Base-by-base conservation (phyloP, 2,888 invertebrate genomes). In the Mythimna lalbum region DNA sequence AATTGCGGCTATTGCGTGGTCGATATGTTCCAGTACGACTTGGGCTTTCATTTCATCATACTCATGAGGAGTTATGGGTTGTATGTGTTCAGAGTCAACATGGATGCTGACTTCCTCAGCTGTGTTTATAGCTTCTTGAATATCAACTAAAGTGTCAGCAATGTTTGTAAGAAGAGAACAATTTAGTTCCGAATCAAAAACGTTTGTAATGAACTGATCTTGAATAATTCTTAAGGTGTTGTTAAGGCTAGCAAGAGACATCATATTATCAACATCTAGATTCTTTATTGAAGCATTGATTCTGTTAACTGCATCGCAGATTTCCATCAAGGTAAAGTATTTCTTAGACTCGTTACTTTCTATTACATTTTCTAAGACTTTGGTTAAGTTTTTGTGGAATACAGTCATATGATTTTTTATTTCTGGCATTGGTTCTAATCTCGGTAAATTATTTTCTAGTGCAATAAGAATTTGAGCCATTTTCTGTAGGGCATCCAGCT, bases 291-390 rank as follows among this genome's bases (percentile, higher is more conserved):
- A 91, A 5, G 86, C 80, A 78, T 93, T 95, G 2, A 95, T 84
- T 85, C 93, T 91, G 64, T 90, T 93, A 3, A 95, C 90, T 10
- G 90, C 90, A 79, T 94, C 92, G 80, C 95, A 95, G 78, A 95
- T 90, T 90, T 93, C 93, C 80, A 94, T 90, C 21, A 95, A 86
- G 14, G 81, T 81, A 57, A 92, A 92, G 83, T 96, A 96, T 89
- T 95, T 95, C 14, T 86, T 88, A 3, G 93, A 89, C 36, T 95
- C 93, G 77, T 96, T 95, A 80, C 92, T 92, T 80, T 97, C 96
- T 67, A 97, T 93, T 6, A 97, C 96, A 76, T 96, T 96, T 87
- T 97, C 96, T 67, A 97, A 92, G 14, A 96, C 90, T 78, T 96
- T 95, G 0, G 97, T 97, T 23, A 97, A 88, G 80, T 96, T 88